Conservation (phyloP, 2,888 invertebrate species). For the Byasa hedistus region DNA sequence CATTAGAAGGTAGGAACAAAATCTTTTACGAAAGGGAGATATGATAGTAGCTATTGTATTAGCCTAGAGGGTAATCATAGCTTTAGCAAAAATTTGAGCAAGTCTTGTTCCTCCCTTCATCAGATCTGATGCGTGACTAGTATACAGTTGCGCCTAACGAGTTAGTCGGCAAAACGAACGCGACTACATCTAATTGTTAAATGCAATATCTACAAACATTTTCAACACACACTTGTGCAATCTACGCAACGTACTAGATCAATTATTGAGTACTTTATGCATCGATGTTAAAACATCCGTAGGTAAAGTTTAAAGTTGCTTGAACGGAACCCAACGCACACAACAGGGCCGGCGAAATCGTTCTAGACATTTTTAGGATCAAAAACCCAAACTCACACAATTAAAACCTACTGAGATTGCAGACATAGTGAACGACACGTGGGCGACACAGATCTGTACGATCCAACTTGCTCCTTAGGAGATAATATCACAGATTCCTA, state of each 20-base stretch:
- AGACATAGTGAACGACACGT: slow-evolving; percentile 9
- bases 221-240: slow-evolving; percentile 20
- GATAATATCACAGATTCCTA: slow-evolving; percentile 32
- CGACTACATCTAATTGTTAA: slow-evolving; percentile 19
- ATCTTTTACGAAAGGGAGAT: background rate
- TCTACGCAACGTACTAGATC: slow-evolving; percentile 2
- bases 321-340: slow-evolving; percentile 1
- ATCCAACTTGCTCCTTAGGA: slow-evolving; percentile 28
- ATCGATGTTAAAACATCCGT: slow-evolving; percentile 1
- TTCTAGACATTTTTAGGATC: background rate
- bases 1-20: slow-evolving; percentile 24
- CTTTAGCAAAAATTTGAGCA: background rate
- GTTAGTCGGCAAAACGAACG: slow-evolving; percentile 11
- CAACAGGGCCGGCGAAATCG: background rate
- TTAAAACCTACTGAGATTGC: slow-evolving; percentile 26
- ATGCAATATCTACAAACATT: slow-evolving; percentile 18
- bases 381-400: slow-evolving; percentile 15
- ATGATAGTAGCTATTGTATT: background rate
- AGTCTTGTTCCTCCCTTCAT: slow-evolving; percentile 23
- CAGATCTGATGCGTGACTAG: slow-evolving; percentile 22
- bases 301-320: slow-evolving; percentile 11
- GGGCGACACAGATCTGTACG: slow-evolving; percentile 7
- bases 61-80: background rate
- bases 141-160: slow-evolving; percentile 10
- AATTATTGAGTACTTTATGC: slow-evolving; percentile 1